Evolutionary conservation across 2,888 invertebrate species (phyloP).

Genomic region (Phaedon cochleariae): DNA sequence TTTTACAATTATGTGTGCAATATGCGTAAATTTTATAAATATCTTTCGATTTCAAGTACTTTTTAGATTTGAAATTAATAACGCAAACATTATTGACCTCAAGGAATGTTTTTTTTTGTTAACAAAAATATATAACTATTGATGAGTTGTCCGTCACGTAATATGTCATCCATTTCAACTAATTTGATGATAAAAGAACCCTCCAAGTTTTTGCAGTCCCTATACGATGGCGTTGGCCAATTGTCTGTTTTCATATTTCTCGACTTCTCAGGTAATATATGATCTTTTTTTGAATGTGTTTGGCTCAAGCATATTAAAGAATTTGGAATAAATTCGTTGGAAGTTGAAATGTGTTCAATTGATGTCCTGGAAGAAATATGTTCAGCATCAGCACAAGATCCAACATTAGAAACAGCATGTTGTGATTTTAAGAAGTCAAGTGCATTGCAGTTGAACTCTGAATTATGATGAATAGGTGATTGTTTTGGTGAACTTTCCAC

Average conservation of each 20-base stretch:
- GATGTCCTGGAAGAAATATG: neutral
- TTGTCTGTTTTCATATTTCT: too few species aligned
- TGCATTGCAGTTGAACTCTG: neutral
- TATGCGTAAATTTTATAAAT: slow-evolving; percentile 10
- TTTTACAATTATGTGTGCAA: slow-evolving; percentile 16
- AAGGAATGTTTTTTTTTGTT: too few species aligned
- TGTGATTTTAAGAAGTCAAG: neutral
- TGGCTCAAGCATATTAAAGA: too few species aligned
- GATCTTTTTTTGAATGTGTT: too few species aligned
- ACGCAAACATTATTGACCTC: slow-evolving; percentile 2
- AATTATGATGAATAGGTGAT: neutral
- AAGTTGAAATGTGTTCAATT: too few species aligned
- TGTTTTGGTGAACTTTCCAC: neutral
- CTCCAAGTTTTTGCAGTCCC: too few species aligned
- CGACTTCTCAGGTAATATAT: too few species aligned
- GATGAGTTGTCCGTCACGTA: neutral
- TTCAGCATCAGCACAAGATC: too few species aligned
- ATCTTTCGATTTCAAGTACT: neutral
- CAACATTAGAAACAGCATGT: neutral
- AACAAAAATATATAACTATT: neutral
- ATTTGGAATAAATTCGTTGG: too few species aligned
- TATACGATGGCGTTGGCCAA: too few species aligned
- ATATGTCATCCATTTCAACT: too few species aligned
- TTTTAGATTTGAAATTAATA: slow-evolving; percentile 9
- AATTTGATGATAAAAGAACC: too few species aligned